Base-by-base conservation (phyloP, 1,140 invertebrate genomes). In the Drosophila kikkawai region DNA sequence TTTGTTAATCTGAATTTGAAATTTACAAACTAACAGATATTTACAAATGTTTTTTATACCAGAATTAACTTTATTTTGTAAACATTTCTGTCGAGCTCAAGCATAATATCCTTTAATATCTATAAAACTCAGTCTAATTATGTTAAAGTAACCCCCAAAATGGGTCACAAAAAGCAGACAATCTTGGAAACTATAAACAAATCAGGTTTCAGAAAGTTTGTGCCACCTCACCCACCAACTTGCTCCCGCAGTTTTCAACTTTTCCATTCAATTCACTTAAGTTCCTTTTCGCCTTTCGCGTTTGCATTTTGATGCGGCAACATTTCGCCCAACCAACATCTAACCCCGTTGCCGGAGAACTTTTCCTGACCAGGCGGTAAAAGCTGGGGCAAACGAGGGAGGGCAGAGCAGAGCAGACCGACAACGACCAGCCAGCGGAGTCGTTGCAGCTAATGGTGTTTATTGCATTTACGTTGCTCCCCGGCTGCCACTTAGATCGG, bases 231-330 rank as follows among this genome's bases (percentile, higher is more conserved):
- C 66, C 75, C 63, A 78, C 73, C 85, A 65, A 61, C 82, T 71
- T 75, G 74, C 78, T 58, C 67, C 85, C 65, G 69, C 84, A 84
- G 84, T 88, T 81, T 63, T 48, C 61, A 88, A 87, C 66, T 88
- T 88, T 90, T 81, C 80, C 85, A 88, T 88, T 88, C 78, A 88
- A 88, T 88, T 88, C 85, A 90, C 77, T 87, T 88, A 84, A 90
- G 69, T 84, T 76, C 19, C 64, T 69, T 69, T 78, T 78, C 75
- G 64, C 75, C 65, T 66, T 86, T 56, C 74, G 68, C 66, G 67
- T 83, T 77, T 84, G 78, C 85, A 66, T 78, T 84, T 88, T 88
- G 85, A 80, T 88, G 83, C 65, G 57, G 60, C 75, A 67, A 75
- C 68, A 61, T 65, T 56, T 69, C 55, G 37, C 59, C 26, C 42